Evolutionary conservation across 1,140 invertebrate genomes (phyloP).

Genomic region (Daktulosphaira vitifoliae): DNA sequence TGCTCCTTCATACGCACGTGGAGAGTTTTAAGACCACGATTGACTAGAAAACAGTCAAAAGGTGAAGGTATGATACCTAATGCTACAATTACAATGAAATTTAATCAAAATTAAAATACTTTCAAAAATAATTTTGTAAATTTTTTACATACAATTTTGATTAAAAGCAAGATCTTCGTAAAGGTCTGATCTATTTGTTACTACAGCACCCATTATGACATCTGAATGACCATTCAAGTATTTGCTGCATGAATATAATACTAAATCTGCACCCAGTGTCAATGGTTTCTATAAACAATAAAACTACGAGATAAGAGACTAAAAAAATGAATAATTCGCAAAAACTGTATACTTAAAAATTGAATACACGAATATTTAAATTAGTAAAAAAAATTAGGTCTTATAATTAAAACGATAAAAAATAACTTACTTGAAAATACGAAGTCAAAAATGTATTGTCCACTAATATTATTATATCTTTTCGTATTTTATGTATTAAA

Average conservation of each 20-base stretch:
- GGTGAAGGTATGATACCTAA: conserved; percentile 89
- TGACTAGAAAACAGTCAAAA: conserved; percentile 91
- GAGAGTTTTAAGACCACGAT: conserved; percentile 89
- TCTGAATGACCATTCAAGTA: conserved; percentile 99
- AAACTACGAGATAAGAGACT: no score
- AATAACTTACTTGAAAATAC: conserved; percentile 71
- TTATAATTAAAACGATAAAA: not conserved
- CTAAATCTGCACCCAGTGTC: conserved; percentile 82
- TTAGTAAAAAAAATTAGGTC: conserved; percentile 18
- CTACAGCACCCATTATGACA: conserved; percentile 89
- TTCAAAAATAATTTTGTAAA: no score
- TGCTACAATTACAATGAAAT: conserved; percentile 51
- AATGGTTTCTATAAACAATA: conserved; percentile 61
- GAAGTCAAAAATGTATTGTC: conserved; percentile 96
- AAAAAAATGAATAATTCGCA: no score
- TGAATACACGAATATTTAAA: no score
- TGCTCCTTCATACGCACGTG: conserved; percentile 86
- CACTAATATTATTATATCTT: conserved; percentile 75
- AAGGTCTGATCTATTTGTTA: conserved; percentile 64
- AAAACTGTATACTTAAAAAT: no score
- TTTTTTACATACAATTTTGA: conserved; percentile 67
- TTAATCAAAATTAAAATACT: no score
- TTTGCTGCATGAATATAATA: conserved; percentile 90
- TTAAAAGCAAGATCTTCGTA: conserved; percentile 67
- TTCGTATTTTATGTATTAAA: conserved; percentile 49